Conservation (phyloP, 92 coral and sea anemone species). For the Anthopleura xanthogrammica region DNA sequence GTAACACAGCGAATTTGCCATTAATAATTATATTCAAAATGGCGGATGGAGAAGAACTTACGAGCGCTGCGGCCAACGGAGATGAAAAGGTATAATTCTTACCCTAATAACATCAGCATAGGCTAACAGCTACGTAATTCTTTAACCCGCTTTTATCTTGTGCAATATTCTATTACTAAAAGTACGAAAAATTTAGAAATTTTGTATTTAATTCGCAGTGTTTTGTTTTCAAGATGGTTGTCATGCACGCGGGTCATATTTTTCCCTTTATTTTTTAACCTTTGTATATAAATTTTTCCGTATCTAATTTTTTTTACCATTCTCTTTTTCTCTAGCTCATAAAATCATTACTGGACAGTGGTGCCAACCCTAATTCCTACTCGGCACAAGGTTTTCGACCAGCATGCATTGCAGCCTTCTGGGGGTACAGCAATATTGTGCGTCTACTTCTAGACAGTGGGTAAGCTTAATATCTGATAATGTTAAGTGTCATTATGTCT, state of each 20-base stretch:
- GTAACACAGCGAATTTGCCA: conserved; percentile 37
- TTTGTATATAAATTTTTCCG: background rate
- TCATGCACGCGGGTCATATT: background rate
- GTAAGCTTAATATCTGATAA: conserved; percentile 48
- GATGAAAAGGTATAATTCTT: conserved; percentile 64
- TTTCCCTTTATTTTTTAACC: background rate
- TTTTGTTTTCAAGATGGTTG: background rate
- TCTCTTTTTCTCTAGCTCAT: conserved; percentile 33
- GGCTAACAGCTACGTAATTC: too few species aligned
- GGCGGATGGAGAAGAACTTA: conserved; percentile 73
- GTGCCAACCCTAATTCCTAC: conserved; percentile 54
- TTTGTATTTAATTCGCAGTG: background rate
- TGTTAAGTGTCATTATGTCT: too few species aligned
- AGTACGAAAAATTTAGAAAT: background rate
- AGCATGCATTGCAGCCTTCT: conserved; percentile 83
- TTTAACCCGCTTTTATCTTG: background rate
- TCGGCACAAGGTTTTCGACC: conserved; percentile 82
- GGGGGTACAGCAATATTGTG: conserved; percentile 79
- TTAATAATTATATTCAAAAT: conserved; percentile 44
- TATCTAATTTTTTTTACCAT: background rate
- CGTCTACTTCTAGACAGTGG: conserved; percentile 52
- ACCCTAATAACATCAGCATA: background rate
- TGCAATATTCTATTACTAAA: background rate
- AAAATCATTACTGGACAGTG: conserved; percentile 46
- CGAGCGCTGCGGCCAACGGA: conserved; percentile 77